phyloP scores from a whole-genome alignment of 2,888 invertebrate species.

The Graphium colonna region DNA sequence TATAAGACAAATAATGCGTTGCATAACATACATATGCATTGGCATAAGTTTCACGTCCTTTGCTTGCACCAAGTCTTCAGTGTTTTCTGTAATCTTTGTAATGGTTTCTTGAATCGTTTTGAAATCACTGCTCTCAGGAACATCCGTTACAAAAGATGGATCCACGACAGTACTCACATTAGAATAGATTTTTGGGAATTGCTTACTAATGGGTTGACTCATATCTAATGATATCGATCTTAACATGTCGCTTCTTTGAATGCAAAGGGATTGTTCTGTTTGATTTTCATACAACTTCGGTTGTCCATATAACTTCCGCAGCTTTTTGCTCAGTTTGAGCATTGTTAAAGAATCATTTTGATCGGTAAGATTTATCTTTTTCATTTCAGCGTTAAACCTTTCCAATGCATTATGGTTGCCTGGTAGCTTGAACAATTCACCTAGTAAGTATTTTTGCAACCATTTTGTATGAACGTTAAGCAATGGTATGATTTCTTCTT shows the following conservation, averaged over 20 bases:
- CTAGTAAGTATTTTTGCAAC: slow-evolving; percentile 83
- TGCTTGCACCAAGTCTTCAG: slow-evolving; percentile 24
- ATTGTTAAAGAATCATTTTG: slow-evolving; percentile 45
- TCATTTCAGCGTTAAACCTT: slow-evolving; percentile 36
- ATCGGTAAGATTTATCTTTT: slow-evolving; percentile 34
- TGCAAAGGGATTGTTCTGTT: slow-evolving; percentile 46
- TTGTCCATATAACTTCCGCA: slow-evolving; percentile 60
- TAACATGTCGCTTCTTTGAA: slow-evolving; percentile 40
- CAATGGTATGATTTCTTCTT: slow-evolving; percentile 79
- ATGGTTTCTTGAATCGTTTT: slow-evolving; percentile 40
- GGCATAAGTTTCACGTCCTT: slow-evolving; percentile 73
- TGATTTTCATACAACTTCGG: slow-evolving; percentile 55
- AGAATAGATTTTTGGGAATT: slow-evolving; percentile 41
- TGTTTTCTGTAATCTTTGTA: slow-evolving; percentile 31
- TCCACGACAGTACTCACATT: slow-evolving; percentile 39
- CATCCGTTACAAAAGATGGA: slow-evolving; percentile 46
- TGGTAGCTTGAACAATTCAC: slow-evolving; percentile 44
- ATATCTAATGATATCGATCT: slow-evolving; percentile 48
- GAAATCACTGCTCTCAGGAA: slow-evolving; percentile 43
- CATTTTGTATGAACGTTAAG: slow-evolving; percentile 86
- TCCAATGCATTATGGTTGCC: slow-evolving; percentile 31
- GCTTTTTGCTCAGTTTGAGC: slow-evolving; percentile 57
- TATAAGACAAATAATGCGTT: slow-evolving; percentile 53
- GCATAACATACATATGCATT: slow-evolving; percentile 74
- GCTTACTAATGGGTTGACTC: slow-evolving; percentile 50